phyloP scores from a whole-genome alignment of 2,888 invertebrate species.

The Lasioglossum marginatum region DNA sequence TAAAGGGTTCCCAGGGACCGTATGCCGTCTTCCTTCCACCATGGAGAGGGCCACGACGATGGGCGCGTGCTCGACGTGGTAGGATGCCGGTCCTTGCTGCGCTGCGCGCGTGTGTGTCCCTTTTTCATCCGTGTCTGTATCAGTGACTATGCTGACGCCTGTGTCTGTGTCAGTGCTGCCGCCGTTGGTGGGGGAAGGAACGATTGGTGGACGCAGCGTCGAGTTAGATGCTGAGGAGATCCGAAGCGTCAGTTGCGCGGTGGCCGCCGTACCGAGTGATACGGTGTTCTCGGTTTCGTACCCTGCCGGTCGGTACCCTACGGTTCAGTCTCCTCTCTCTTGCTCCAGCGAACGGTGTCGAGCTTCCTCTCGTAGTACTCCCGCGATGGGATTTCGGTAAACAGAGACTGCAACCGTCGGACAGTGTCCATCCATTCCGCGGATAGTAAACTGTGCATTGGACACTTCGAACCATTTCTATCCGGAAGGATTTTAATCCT shows the following conservation, averaged over 20 bases:
- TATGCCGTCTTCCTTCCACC: conserved; percentile 52
- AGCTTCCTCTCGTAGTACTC: not conserved
- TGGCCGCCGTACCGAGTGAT: conserved; percentile 78
- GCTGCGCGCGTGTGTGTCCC: conserved; percentile 1
- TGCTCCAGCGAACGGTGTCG: not conserved
- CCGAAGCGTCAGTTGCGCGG: conserved; percentile 82
- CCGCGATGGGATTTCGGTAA: conserved; percentile 33
- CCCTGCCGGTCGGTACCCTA: not conserved
- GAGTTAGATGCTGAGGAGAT: conserved; percentile 81
- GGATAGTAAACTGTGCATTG: conserved; percentile 28
- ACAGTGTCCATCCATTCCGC: conserved; percentile 13
- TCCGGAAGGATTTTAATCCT: not conserved
- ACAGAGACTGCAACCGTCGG: not conserved
- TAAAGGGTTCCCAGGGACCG: conserved; percentile 30
- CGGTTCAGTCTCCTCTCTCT: not conserved
- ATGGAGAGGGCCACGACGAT: conserved; percentile 34
- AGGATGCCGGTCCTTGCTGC: conserved; percentile 49
- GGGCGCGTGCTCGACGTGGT: conserved; percentile 67
- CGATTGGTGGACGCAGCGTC: conserved; percentile 82
- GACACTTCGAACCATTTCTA: conserved; percentile 24
- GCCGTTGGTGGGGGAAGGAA: conserved; percentile 75
- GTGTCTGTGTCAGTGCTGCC: conserved; percentile 61
- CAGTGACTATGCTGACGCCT: not conserved
- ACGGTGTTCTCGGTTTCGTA: conserved; percentile 56
- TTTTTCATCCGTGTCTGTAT: conserved; percentile 2